These are phyloP conservation scores for Papilio polytes DNA, from an alignment of 1,140 invertebrate species.

Conservation along the genomic window DNA sequence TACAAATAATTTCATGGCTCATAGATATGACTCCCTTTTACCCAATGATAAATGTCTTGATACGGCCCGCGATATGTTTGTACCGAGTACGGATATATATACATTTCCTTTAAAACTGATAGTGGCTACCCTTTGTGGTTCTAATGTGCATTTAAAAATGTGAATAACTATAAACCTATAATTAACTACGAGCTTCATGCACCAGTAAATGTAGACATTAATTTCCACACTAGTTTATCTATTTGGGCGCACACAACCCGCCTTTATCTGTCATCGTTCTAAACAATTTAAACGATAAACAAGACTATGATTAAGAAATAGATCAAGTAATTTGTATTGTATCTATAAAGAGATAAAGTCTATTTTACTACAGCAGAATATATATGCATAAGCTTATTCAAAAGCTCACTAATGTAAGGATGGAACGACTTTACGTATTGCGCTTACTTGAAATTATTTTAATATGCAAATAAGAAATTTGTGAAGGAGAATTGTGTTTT, in stretches of 20 bases:
- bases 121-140: conserved; percentile 79
- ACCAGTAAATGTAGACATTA: conserved; percentile 84
- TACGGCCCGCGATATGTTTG: conserved; percentile 65
- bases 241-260: conserved; percentile 81
- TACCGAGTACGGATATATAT: conserved; percentile 70
- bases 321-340: conserved; percentile 51
- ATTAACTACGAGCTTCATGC: conserved; percentile 82
- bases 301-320: conserved; percentile 54
- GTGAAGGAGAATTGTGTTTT: conserved; percentile 80
- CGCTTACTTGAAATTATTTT: conserved; percentile 83
- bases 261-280: conserved; percentile 83
- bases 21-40: conserved; percentile 55
- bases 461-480: conserved; percentile 83
- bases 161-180: conserved; percentile 80
- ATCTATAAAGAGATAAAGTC: conserved; percentile 53
- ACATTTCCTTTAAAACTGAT: conserved; percentile 77
- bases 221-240: conserved; percentile 83
- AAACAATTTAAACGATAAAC: conserved; percentile 59
- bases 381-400: conserved; percentile 52
- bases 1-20: conserved; percentile 63
- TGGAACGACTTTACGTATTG: conserved; percentile 77
- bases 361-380: conserved; percentile 50
- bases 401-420: conserved; percentile 44
- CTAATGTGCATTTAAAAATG: conserved; percentile 77
- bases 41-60: conserved; percentile 72